Conservation (phyloP, 2,113 vertebrate species). For the Candoia aspera region DNA sequence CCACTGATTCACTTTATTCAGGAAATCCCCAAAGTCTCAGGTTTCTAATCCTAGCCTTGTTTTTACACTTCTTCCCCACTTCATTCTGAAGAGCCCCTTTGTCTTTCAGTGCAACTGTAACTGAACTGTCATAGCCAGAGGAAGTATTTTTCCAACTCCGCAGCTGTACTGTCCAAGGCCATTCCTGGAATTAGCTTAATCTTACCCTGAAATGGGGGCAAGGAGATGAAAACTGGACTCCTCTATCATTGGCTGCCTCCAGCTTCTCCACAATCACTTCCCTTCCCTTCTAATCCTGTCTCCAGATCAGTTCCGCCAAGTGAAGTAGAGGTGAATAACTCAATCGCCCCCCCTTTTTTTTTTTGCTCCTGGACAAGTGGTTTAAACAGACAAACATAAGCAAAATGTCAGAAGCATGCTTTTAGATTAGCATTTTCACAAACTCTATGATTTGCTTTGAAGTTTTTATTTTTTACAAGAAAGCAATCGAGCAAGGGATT, state of each 20-base stretch:
- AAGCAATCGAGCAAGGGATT: not conserved
- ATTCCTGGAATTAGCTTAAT: conserved; percentile 68
- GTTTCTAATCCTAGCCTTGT: conserved; percentile 64
- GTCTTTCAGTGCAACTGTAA: conserved; percentile 71
- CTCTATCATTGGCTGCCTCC: conserved; percentile 38
- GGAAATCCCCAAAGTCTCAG: conserved; percentile 63
- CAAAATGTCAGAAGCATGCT: conserved; percentile 13
- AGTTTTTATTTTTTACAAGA: conserved; percentile 3
- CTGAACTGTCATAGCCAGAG: conserved; percentile 66
- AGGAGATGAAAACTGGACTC: conserved; percentile 58
- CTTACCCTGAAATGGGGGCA: conserved; percentile 62
- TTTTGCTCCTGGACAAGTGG: not conserved
- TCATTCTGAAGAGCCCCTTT: conserved; percentile 66
- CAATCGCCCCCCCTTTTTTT: not conserved
- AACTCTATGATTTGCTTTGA: not conserved
- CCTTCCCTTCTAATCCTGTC: conserved; percentile 35
- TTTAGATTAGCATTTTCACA: not conserved
- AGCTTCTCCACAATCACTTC: conserved; percentile 24
- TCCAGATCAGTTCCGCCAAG: conserved; percentile 24
- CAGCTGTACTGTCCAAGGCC: conserved; percentile 52
- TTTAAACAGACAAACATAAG: not conserved
- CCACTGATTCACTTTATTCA: conserved; percentile 63
- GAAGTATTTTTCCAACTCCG: conserved; percentile 68
- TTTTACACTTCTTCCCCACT: conserved; percentile 55
- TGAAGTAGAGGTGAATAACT: not conserved